A percentile compares a stretch with the other conserved stretches of the same genome.
Conservation (phyloP, 2,113 vertebrate species). For the Phasianus colchicus region DNA sequence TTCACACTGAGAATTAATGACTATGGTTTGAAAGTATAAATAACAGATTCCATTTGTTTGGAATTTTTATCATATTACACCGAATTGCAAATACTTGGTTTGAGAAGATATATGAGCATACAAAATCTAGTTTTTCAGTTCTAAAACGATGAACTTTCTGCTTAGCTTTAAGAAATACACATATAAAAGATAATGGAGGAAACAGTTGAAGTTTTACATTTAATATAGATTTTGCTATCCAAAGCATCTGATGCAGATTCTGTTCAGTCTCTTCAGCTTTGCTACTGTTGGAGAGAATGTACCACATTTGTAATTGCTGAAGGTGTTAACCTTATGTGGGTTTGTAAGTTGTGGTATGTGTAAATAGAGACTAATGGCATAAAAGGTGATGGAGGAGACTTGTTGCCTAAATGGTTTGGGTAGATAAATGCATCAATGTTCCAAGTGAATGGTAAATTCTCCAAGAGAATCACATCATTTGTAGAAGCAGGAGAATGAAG, state of each 20-base stretch:
- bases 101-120: slow-evolving; percentile 1
- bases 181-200: not conserved
- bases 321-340: not conserved
- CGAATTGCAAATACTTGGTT: not conserved
- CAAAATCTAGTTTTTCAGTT: not conserved
- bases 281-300: not conserved
- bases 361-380: not conserved
- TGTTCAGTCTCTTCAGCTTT: not conserved
- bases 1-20: not conserved
- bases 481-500: not conserved
- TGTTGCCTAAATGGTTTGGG: not conserved
- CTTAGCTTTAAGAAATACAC: not conserved
- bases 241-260: not conserved
- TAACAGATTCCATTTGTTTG: not conserved
- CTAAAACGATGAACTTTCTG: not conserved
- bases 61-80: not conserved
- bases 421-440: not conserved
- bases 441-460: not conserved
- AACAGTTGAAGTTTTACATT: not conserved
- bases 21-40: not conserved
- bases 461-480: not conserved
- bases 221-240: not conserved
- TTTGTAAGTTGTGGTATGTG: not conserved
- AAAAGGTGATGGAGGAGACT: not conserved
- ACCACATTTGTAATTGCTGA: not conserved